Conservation (phyloP, 2,113 vertebrate species). For the Romanogobio albipinnatus region DNA sequence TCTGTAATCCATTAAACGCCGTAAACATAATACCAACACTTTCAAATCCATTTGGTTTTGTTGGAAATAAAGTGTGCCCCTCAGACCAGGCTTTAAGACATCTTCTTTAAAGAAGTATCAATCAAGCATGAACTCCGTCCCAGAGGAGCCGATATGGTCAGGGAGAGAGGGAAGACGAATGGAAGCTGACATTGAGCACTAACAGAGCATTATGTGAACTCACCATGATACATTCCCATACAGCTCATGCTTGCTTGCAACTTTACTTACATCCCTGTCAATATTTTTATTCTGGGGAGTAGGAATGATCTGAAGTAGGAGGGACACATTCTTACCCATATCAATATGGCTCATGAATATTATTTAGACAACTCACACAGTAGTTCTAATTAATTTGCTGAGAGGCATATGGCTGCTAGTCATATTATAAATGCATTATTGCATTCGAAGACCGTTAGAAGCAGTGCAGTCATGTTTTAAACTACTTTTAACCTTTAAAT, state of each 20-base stretch:
- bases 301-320: neutral
- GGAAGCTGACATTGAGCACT: neutral
- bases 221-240: constrained; percentile 11
- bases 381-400: neutral
- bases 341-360: neutral
- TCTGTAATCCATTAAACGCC: neutral
- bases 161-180: neutral
- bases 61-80: neutral
- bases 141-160: neutral
- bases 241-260: neutral
- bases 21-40: neutral
- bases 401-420: neutral
- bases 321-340: neutral
- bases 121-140: constrained; percentile 2
- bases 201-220: constrained; percentile 28
- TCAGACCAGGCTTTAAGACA: neutral
- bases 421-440: neutral
- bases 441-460: neutral
- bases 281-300: neutral
- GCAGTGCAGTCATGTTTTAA: neutral
- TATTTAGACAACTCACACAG: neutral
- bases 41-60: neutral
- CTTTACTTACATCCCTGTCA: neutral
- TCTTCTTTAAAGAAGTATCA: constrained; percentile 25
- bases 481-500: neutral